phyloP scores from a whole-genome alignment of 2,797 vertebrate species.

The Aselliscus stoliczkanus region DNA sequence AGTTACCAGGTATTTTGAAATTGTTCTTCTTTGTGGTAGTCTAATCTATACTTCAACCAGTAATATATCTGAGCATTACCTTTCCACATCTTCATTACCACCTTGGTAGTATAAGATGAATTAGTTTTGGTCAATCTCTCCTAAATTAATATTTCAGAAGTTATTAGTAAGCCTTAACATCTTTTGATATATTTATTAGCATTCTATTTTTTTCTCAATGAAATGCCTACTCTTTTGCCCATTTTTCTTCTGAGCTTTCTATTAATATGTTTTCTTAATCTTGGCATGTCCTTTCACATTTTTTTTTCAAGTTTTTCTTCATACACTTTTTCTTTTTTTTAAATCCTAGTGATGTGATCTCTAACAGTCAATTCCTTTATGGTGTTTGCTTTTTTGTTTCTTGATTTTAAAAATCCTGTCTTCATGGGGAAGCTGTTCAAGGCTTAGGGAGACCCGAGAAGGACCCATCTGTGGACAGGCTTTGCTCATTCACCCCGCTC shows the following conservation, averaged over 20 bases:
- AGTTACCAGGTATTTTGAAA: not conserved
- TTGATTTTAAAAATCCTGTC: not conserved
- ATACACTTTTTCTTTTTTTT: not conserved
- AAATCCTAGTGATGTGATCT: not conserved
- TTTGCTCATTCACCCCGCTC: not conserved
- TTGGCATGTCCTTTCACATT: not conserved
- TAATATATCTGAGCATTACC: not conserved
- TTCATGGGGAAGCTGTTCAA: not conserved
- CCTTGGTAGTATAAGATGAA: not conserved
- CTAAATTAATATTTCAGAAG: not conserved
- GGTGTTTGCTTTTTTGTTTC: not conserved
- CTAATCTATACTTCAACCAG: not conserved
- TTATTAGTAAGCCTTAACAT: not conserved
- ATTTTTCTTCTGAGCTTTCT: not conserved
- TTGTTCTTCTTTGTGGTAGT: not conserved
- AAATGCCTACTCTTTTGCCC: not conserved
- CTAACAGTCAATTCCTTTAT: not conserved
- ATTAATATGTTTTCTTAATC: not conserved
- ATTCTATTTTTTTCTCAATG: not conserved
- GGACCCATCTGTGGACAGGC: not conserved
- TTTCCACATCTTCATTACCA: not conserved
- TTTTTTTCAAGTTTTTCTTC: not conserved
- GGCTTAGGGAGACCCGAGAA: not conserved
- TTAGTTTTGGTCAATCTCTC: not conserved
- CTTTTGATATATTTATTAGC: not conserved